Evolutionary conservation across 1,140 invertebrate species (phyloP).

Genomic region (Pinna nobilis): DNA sequence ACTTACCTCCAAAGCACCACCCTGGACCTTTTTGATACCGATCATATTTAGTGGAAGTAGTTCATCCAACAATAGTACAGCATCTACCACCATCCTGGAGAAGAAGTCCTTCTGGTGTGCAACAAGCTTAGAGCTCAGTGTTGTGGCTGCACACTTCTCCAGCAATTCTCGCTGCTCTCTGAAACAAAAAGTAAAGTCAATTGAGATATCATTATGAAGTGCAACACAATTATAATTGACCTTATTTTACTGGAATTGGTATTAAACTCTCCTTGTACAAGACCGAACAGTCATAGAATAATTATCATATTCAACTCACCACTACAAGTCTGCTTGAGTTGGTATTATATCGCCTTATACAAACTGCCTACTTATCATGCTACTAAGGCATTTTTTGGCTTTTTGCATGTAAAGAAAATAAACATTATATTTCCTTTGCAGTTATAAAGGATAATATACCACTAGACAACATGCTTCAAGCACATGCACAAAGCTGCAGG

Average conservation of each 20-base stretch:
- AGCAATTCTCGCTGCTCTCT: conserved; percentile 85
- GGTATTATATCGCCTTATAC: too few relatives aligned
- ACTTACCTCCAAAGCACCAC: conserved; percentile 89
- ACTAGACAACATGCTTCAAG: too few relatives aligned
- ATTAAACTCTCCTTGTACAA: neutral
- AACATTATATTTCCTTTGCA: too few relatives aligned
- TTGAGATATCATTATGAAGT: neutral
- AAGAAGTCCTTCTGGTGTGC: conserved; percentile 97
- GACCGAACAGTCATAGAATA: too few relatives aligned
- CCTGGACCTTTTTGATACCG: conserved; percentile 98
- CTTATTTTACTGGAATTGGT: too few relatives aligned
- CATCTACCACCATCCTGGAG: conserved; percentile 97
- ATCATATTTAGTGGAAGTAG: conserved; percentile 98
- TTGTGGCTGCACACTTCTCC: conserved; percentile 96
- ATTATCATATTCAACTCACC: too few relatives aligned
- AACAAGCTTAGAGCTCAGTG: conserved; percentile 97
- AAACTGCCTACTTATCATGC: too few relatives aligned
- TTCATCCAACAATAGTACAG: conserved; percentile 94
- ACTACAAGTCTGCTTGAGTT: too few relatives aligned
- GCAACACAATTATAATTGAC: neutral
- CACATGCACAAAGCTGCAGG: too few relatives aligned
- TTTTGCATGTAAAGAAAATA: too few relatives aligned
- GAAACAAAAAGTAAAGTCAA: conserved; percentile 32
- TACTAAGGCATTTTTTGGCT: too few relatives aligned
- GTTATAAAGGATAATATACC: too few relatives aligned